phyloP scores from a whole-genome alignment of 2,113 vertebrate species.

The Chinchilla lanigera region DNA sequence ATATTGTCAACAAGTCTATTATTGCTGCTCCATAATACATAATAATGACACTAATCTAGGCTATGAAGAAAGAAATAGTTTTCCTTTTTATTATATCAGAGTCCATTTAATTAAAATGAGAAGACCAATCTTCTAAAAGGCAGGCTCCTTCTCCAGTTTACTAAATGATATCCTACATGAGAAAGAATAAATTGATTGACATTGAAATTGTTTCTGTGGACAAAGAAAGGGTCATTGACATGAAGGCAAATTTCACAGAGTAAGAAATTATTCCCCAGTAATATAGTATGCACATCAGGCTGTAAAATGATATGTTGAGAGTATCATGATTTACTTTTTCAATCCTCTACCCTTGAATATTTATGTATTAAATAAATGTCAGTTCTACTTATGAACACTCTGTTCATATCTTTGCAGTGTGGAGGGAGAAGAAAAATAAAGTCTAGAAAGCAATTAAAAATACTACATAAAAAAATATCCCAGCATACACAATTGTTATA shows the following conservation, averaged over 20 bases:
- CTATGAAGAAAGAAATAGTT: not conserved
- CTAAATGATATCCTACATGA: not conserved
- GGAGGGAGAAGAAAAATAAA: not conserved
- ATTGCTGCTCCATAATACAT: not conserved
- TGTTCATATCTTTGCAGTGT: not conserved
- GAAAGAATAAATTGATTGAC: not conserved
- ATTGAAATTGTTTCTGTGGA: not conserved
- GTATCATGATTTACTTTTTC: not conserved
- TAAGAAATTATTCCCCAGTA: not conserved
- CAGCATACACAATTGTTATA: not conserved
- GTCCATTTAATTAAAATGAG: not conserved
- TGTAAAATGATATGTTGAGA: not conserved
- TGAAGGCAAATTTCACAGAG: slow-evolving; percentile 16
- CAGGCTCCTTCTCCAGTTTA: not conserved
- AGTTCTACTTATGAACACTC: not conserved
- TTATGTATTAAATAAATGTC: not conserved
- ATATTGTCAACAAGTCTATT: not conserved
- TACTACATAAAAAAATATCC: not conserved
- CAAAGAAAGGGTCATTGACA: not conserved
- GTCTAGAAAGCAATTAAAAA: not conserved
- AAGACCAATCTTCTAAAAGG: not conserved
- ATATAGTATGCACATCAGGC: not conserved
- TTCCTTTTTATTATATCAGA: slow-evolving; percentile 8
- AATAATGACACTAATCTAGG: not conserved
- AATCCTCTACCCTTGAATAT: not conserved